Evolutionary conservation across 2,113 vertebrate species (phyloP).

Genomic region (Aegypius monachus): DNA sequence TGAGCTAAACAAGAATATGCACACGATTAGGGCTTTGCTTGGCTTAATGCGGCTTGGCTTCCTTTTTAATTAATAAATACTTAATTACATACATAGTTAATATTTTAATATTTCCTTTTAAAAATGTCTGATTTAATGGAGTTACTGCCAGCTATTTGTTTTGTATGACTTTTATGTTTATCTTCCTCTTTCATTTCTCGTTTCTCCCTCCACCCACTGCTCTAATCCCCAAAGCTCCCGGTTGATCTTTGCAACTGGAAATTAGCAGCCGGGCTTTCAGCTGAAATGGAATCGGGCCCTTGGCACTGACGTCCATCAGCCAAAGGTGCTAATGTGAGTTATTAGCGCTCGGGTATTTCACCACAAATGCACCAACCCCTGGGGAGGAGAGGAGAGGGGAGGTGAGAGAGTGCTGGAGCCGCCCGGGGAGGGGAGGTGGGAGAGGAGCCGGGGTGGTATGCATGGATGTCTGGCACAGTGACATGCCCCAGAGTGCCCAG

Average conservation of each 20-base stretch:
- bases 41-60: neutral
- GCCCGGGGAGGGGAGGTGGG: neutral
- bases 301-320: neutral
- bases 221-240: neutral
- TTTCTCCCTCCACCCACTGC: neutral
- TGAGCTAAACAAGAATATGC: neutral
- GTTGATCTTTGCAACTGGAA: neutral
- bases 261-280: neutral
- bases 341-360: neutral
- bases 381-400: neutral
- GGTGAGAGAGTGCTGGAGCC: too few relatives aligned
- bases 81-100: conserved; percentile 53
- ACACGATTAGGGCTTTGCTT: conserved; percentile 6
- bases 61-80: conserved; percentile 63
- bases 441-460: neutral
- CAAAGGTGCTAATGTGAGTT: neutral
- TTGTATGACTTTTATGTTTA: conserved; percentile 49
- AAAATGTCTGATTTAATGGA: conserved; percentile 29
- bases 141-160: conserved; percentile 58
- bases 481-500: too few relatives aligned
- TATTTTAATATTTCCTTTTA: conserved; percentile 60
- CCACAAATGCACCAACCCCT: neutral
- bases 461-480: too few relatives aligned
- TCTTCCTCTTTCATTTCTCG: neutral
- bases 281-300: neutral